Conservation (phyloP, 1,140 invertebrate genomes). For the Ceratina calcarata region DNA sequence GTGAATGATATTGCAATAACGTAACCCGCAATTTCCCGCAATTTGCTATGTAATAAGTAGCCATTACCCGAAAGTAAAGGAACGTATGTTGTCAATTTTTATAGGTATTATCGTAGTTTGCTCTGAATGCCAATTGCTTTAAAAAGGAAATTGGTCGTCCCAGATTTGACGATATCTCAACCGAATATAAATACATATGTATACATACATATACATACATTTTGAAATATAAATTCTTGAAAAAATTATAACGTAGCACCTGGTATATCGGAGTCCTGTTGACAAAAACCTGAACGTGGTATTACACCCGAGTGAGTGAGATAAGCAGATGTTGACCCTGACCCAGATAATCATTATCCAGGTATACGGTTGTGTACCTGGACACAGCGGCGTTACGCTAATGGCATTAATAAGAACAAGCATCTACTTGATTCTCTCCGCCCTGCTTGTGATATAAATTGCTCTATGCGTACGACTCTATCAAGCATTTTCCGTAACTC, state of each 20-base stretch:
- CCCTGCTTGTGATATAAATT: constrained; percentile 19
- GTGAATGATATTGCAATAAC: constrained; percentile 25
- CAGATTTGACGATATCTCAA: too few species aligned
- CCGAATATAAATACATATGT: background rate
- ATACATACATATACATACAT: too few species aligned
- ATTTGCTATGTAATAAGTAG: constrained; percentile 8
- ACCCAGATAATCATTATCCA: constrained; percentile 74
- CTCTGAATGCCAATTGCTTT: background rate
- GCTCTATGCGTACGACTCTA: background rate
- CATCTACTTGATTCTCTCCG: constrained; percentile 29
- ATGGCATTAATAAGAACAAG: constrained; percentile 44
- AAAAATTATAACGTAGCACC: background rate
- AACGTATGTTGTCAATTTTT: constrained; percentile 12
- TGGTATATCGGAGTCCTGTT: constrained; percentile 22
- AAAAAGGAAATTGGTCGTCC: background rate
- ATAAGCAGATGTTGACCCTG: constrained; percentile 77
- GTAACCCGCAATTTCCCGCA: constrained; percentile 5
- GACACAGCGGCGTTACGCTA: constrained; percentile 24
- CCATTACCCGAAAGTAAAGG: background rate
- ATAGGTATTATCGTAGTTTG: background rate
- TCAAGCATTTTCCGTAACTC: background rate
- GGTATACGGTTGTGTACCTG: constrained; percentile 38
- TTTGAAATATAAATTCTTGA: background rate
- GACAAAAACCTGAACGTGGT: constrained; percentile 44
- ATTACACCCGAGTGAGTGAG: constrained; percentile 54